Evolutionary conservation across 2,888 invertebrate genomes (phyloP).

Genomic region (Clivina fossor): DNA sequence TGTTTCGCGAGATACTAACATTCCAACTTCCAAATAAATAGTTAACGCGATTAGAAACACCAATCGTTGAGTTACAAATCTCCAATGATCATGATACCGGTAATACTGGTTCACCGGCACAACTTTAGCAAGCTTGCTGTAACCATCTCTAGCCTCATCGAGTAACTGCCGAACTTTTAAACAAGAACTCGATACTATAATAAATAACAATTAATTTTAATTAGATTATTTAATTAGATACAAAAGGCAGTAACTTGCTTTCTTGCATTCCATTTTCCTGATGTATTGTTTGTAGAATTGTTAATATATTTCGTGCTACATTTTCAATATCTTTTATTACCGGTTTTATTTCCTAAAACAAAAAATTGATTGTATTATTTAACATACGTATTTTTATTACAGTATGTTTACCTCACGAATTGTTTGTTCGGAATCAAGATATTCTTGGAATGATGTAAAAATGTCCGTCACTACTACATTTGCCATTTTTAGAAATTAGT

Average conservation of each 20-base stretch:
- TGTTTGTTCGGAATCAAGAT: conserved; percentile 77
- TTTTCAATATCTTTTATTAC: conserved; percentile 78
- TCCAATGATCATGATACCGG: conserved; percentile 87
- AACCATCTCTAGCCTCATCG: conserved; percentile 65
- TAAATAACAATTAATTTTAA: conserved; percentile 31
- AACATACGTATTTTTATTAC: neutral
- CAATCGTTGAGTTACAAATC: conserved; percentile 76
- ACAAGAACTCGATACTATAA: conserved; percentile 65
- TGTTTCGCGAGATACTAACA: conserved; percentile 72
- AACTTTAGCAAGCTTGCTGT: conserved; percentile 62
- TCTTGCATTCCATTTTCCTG: conserved; percentile 65
- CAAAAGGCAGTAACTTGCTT: too few relatives aligned
- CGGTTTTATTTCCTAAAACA: conserved; percentile 64
- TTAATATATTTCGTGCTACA: conserved; percentile 74
- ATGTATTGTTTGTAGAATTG: conserved; percentile 80
- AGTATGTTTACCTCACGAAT: conserved; percentile 69
- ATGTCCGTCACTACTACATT: conserved; percentile 58
- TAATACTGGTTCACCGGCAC: conserved; percentile 81
- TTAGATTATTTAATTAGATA: conserved; percentile 22
- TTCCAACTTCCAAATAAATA: conserved; percentile 77
- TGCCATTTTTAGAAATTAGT: conserved; percentile 20
- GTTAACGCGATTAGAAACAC: conserved; percentile 77
- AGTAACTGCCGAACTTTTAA: conserved; percentile 66
- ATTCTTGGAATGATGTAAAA: conserved; percentile 76
- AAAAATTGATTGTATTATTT: conserved; percentile 35